These are phyloP conservation scores for Arge pagana DNA, from an alignment of 2,888 invertebrate genomes.

Conservation along the genomic window DNA sequence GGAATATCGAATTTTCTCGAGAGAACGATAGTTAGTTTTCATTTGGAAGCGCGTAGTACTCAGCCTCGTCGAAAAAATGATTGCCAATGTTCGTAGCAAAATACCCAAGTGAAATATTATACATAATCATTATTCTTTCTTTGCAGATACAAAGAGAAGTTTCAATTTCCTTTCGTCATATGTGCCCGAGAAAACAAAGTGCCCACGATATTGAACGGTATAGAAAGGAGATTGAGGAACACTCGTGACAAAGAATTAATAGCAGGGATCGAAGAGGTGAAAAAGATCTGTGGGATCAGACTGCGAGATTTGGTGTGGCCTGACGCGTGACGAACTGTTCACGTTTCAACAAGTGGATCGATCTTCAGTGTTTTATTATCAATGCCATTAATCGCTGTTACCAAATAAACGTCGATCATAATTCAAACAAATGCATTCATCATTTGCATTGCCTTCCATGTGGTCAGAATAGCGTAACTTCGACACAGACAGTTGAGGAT, in stretches of 20 bases:
- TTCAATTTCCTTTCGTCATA: slow-evolving; percentile 72
- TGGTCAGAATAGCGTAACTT: too few species aligned
- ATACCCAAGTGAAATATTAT: slow-evolving; percentile 23
- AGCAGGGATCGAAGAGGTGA: slow-evolving; percentile 68
- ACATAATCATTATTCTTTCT: too few species aligned
- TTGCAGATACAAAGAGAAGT: slow-evolving; percentile 68
- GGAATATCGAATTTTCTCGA: not conserved
- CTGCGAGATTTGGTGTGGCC: slow-evolving; percentile 61
- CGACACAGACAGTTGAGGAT: too few species aligned
- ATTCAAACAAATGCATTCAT: too few species aligned
- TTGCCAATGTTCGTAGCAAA: slow-evolving; percentile 45
- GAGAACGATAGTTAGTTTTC: not conserved
- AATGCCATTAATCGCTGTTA: too few species aligned
- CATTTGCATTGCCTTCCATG: too few species aligned
- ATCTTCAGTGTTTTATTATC: too few species aligned
- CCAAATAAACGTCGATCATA: too few species aligned
- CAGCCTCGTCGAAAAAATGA: too few species aligned
- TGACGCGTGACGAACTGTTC: slow-evolving; percentile 42
- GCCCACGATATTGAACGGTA: slow-evolving; percentile 63
- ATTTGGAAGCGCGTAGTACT: slow-evolving; percentile 29
- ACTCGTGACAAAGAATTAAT: slow-evolving; percentile 62
- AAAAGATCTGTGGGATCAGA: slow-evolving; percentile 69
- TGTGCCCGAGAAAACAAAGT: slow-evolving; percentile 69
- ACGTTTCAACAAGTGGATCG: too few species aligned
- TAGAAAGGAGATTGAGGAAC: slow-evolving; percentile 63